Evolutionary conservation across 1,140 invertebrate genomes (phyloP).

Genomic region (Melipona quadrifasciata): DNA sequence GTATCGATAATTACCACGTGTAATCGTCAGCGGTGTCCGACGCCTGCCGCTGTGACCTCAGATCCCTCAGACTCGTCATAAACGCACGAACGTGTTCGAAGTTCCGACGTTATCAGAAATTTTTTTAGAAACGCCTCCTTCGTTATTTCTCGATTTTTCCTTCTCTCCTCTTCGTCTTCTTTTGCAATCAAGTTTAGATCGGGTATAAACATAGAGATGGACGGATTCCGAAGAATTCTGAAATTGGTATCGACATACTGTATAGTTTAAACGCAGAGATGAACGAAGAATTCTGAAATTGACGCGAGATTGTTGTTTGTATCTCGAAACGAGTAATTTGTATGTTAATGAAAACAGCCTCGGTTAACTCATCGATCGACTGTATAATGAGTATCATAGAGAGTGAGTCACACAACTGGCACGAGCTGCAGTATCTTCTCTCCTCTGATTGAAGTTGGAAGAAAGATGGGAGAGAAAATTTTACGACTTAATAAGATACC

Average conservation of each 20-base stretch:
- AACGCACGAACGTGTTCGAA: neutral
- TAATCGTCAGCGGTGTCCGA: conserved; percentile 20
- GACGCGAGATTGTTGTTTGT: conserved; percentile 26
- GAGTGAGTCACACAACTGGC: conserved; percentile 31
- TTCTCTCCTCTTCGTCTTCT: neutral
- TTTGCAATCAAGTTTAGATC: neutral
- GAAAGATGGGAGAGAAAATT: neutral
- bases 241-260: too few species aligned
- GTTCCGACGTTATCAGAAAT: too few species aligned
- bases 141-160: neutral
- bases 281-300: neutral
- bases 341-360: conserved; percentile 47
- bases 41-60: conserved; percentile 48
- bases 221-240: neutral
- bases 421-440: conserved; percentile 1
- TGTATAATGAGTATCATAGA: conserved; percentile 3
- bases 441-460: neutral
- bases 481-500: neutral
- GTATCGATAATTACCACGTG: conserved; percentile 58
- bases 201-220: neutral
- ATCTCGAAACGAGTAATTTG: conserved; percentile 16
- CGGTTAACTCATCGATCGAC: conserved; percentile 26
- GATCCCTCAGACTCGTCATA: conserved; percentile 40
- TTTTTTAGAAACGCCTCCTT: too few species aligned
- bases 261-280: neutral